Evolutionary conservation across 2,888 invertebrate genomes (phyloP), one percentile per base, ranked within the genome.

Genomic region (Cephus spinipes): DNA sequence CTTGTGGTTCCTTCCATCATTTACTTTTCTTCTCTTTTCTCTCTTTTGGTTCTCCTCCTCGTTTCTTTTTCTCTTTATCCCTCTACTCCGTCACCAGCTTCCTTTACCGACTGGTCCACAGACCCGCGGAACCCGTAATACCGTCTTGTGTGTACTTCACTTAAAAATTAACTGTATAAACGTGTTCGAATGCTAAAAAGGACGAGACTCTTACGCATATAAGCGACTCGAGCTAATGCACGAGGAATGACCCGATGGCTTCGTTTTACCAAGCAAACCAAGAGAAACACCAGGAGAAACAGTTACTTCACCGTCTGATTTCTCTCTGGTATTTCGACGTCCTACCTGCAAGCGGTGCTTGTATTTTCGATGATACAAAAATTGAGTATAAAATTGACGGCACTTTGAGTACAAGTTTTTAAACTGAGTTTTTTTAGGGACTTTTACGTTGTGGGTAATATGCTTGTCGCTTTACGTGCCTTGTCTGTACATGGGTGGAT

Each of bases 1-100:
- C 71, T 6, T 36, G 23, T 73, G 76, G 68, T 69, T 71, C 73
- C 23, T 36, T 36, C 68, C 55, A 55, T 55, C 55, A 55, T 55
- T 55, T 55, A 15, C 23, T 55, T 55, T 71, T 12, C 15, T 40
- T 40, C 71, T 77, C 32, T 31, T 77, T 15, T 74, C 55, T 79
- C 73, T 78, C 68, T 36, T 68, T 69, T 68, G 31, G n/a, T 34
- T 73, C 76, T 79, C 74, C 31, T 76, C 75, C 73, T 76, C 31
- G 11, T 69, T 69, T 76, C 76, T 55, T 55, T 55, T 9, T 55
- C 23, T 55, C 55, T 55, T 23, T 55, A 2, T 55, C 55, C 23
- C 55, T 55, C 23, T 55, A 55, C 55, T 55, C 23, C 55, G 55
- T 55, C 55, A 9, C 23, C 55, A 55, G 55, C 55, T 55, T 55